A percentile compares a stretch with the other conserved stretches of the same genome.
phyloP scores from a whole-genome alignment of 2,888 invertebrate genomes.

The Athalia cordata region DNA sequence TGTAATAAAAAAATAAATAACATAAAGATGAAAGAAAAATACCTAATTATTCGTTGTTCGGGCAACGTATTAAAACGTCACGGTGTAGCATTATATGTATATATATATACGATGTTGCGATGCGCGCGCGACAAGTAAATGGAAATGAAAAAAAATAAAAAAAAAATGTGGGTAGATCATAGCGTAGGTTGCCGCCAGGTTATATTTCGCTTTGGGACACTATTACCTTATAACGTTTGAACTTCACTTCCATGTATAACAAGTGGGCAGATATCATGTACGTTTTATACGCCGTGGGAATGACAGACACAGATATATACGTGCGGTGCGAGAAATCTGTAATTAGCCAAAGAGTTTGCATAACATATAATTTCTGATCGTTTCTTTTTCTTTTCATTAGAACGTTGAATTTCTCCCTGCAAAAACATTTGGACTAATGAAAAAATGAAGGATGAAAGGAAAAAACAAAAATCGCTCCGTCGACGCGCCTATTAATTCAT shows the following conservation, averaged over 20 bases:
- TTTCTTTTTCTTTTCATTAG: background rate
- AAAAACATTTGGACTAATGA: background rate
- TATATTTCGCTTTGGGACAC: background rate
- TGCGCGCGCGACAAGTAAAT: too few relatives aligned
- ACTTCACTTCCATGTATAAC: too few relatives aligned
- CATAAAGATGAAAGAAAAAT: too few relatives aligned
- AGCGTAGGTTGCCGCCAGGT: background rate
- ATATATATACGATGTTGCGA: too few relatives aligned
- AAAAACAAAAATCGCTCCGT: too few relatives aligned
- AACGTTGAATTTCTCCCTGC: background rate
- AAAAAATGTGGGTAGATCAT: background rate
- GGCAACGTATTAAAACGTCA: too few relatives aligned
- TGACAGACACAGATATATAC: background rate
- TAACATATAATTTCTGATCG: constrained; percentile 11
- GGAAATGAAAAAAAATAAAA: background rate
- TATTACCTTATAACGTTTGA: background rate
- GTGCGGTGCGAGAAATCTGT: constrained; percentile 22
- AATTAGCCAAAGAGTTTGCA: background rate
- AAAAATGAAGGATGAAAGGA: background rate
- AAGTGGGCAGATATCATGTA: constrained; percentile 9
- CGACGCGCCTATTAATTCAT: too few relatives aligned
- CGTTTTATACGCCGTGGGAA: background rate
- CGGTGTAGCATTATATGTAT: too few relatives aligned
- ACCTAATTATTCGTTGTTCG: too few relatives aligned
- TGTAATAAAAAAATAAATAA: too few relatives aligned